phyloP scores from a whole-genome alignment of 23 tunicate species.

The Clavelina lepadiformis region DNA sequence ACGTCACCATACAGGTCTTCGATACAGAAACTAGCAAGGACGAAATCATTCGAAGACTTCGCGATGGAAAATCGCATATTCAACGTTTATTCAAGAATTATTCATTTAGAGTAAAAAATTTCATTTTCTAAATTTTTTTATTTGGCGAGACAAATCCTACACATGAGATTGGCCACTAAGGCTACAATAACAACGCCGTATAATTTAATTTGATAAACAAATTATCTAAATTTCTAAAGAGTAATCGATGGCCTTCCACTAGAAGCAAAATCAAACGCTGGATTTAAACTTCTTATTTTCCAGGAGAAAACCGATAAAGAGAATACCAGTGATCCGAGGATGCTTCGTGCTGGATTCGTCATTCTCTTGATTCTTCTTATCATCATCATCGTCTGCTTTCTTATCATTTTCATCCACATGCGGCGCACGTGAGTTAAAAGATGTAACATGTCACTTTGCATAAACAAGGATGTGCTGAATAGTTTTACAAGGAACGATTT shows the following conservation, averaged over 20 bases:
- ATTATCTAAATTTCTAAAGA: too few relatives aligned
- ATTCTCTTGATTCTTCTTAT: slow-evolving; percentile 12
- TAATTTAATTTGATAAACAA: too few relatives aligned
- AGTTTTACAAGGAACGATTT: too few relatives aligned
- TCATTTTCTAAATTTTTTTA: too few relatives aligned
- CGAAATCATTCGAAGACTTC: slow-evolving; percentile 17
- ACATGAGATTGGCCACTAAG: too few relatives aligned
- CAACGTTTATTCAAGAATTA: slow-evolving; percentile 27
- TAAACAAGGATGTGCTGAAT: too few relatives aligned
- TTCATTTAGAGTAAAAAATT: slow-evolving; percentile 43
- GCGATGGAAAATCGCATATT: slow-evolving; percentile 25
- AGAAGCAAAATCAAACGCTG: slow-evolving; percentile 7
- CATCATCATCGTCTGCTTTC: slow-evolving; percentile 16
- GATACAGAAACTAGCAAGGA: slow-evolving; percentile 11
- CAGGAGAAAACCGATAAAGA: neutral
- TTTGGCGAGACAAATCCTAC: too few relatives aligned
- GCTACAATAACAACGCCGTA: too few relatives aligned
- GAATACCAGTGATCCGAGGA: slow-evolving; percentile 14
- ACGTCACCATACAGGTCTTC: slow-evolving; percentile 57
- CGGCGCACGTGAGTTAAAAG: slow-evolving; percentile 45
- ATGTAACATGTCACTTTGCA: too few relatives aligned
- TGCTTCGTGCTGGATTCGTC: slow-evolving; percentile 13
- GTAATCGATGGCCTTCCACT: too few relatives aligned
- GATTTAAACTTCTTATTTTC: too few relatives aligned
- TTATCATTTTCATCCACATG: slow-evolving; percentile 30